Base-by-base conservation (phyloP, 2,113 vertebrate genomes). In the Otolemur garnettii region DNA sequence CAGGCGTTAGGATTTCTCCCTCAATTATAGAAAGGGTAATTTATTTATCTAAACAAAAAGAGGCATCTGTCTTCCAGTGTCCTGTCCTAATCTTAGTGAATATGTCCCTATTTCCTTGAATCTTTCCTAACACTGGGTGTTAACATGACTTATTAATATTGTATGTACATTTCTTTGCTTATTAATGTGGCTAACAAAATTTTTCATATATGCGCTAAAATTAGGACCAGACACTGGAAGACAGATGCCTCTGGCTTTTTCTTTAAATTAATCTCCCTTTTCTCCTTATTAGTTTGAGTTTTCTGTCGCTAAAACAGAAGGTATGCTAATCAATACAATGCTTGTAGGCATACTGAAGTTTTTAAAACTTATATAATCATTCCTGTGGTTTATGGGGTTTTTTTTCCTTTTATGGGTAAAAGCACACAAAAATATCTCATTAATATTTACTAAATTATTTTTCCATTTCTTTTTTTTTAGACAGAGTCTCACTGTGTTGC, bases 181-280 rank as follows among this genome's bases (percentile, higher is more conserved):
- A 64, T 84, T 89, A 64, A 64, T 64, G 64, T 78, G 28, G 57
- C 62, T 62, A 72, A 55, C 17, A 72, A 64, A 74, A 66, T 95
- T 91, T 94, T 71, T 62, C 71, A 26, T 62, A n/a, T 42, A 78
- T 64, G 87, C 89, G 64, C 55, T 72, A 64, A 79, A 78, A 81
- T 17, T 15, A 26, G 66, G 21, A 35, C 35, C 74, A 17, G 35
- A 66, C 62, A 50, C 62, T 88, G 42, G 19, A 92, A 72, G 62
- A 30, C 72, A 88, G 69, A 71, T 69, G 83, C 19, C 17, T 87
- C 55, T 79, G 59, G n/a, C 24, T 96, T 96, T 87, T 72, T 72
- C 26, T 87, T 83, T 57, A 57, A 62, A 82, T 75, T 62, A 84
- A 93, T 59, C 90, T 7, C 8, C n/a, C 42, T 53, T 94, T 91